Evolutionary conservation across 2,797 vertebrate genomes (phyloP).

Genomic region (Philypnodon macrostomus): DNA sequence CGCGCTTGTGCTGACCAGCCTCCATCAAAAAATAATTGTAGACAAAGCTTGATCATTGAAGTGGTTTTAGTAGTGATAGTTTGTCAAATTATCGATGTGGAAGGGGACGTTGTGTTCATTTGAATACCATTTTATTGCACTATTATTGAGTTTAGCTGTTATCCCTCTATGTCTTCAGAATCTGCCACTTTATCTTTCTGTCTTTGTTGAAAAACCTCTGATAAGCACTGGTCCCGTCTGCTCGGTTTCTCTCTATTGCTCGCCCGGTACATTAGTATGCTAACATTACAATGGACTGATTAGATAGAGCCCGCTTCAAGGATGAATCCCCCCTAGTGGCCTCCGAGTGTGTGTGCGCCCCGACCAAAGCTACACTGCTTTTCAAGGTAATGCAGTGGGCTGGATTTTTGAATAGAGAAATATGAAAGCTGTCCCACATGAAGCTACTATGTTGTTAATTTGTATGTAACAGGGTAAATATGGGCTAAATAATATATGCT

Average conservation of each 20-base stretch:
- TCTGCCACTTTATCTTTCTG: slow-evolving; percentile 40
- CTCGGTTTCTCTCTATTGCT: slow-evolving; percentile 28
- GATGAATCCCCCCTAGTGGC: slow-evolving; percentile 66
- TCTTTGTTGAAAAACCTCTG: slow-evolving; percentile 54
- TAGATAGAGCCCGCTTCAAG: slow-evolving; percentile 73
- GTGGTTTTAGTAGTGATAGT: too few relatives aligned
- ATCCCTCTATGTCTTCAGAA: too few relatives aligned
- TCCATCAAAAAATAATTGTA: too few relatives aligned
- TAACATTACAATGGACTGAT: slow-evolving; percentile 70
- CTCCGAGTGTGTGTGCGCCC: slow-evolving; percentile 16
- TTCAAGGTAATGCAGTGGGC: slow-evolving; percentile 56
- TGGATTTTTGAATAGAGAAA: slow-evolving; percentile 56
- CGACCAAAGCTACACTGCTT: slow-evolving; percentile 19
- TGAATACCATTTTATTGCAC: too few relatives aligned
- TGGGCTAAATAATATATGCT: slow-evolving; percentile 11
- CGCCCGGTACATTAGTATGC: slow-evolving; percentile 69
- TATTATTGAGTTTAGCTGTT: slow-evolving; percentile 44
- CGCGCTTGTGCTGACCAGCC: too few relatives aligned
- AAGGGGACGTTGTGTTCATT: too few relatives aligned
- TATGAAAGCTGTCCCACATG: slow-evolving; percentile 47
- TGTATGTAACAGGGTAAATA: slow-evolving; percentile 34
- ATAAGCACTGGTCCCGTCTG: slow-evolving; percentile 55
- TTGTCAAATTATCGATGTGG: too few relatives aligned
- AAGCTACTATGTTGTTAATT: slow-evolving; percentile 25
- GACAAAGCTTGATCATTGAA: too few relatives aligned